Percentiles rank a stretch among this genome's conserved stretches.
Evolutionary conservation across 2,113 vertebrate genomes (phyloP).

Genomic region (Grammomys dolichurus): DNA sequence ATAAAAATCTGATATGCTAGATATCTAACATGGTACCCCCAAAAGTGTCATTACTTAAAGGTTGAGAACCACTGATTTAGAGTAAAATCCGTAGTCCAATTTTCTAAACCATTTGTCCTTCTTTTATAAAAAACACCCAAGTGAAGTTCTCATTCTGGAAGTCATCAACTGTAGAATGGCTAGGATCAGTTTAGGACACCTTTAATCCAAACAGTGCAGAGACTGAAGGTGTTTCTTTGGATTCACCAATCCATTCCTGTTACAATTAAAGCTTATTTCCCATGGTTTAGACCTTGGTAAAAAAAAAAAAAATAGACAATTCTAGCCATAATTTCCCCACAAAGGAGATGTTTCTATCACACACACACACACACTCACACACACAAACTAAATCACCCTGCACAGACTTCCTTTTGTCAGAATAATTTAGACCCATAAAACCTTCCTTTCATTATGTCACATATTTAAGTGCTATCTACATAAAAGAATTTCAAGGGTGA

Average conservation of each 20-base stretch:
- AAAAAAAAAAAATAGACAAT: conserved; percentile 33
- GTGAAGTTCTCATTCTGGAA: neutral
- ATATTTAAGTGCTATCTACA: conserved; percentile 32
- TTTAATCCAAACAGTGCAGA: neutral
- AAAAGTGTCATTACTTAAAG: neutral
- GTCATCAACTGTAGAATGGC: neutral
- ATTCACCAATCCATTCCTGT: neutral
- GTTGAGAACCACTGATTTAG: neutral
- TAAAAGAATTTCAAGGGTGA: conserved; percentile 59
- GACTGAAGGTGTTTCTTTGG: neutral
- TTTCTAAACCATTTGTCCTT: neutral
- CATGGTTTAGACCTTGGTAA: conserved; percentile 34
- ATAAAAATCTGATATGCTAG: neutral
- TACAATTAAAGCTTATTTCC: conserved; percentile 50
- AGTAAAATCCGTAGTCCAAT: neutral
- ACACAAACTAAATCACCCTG: conserved; percentile 48
- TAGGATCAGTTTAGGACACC: neutral
- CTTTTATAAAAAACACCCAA: neutral
- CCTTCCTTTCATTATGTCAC: neutral
- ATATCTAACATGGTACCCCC: neutral
- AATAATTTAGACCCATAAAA: conserved; percentile 63
- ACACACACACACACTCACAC: conserved; percentile 62
- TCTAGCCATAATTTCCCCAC: conserved; percentile 28
- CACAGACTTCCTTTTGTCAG: conserved; percentile 44
- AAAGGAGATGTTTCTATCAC: conserved; percentile 33